These are phyloP conservation scores for Manis pentadactyla DNA, from an alignment of 2,797 vertebrate species.

Conservation along the genomic window DNA sequence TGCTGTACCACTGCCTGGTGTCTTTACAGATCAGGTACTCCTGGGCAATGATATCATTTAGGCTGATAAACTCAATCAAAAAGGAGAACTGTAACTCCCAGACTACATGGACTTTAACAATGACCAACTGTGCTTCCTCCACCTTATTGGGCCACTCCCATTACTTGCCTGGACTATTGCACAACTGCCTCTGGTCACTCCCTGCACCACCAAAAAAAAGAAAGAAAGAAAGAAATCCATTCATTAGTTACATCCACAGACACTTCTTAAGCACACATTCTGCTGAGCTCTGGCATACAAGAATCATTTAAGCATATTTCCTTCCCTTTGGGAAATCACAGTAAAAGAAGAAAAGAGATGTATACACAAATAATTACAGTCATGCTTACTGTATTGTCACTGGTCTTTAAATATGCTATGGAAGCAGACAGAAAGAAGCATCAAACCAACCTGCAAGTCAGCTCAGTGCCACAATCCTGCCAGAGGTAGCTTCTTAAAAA, in stretches of 20 bases:
- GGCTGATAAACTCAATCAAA: conserved; percentile 21
- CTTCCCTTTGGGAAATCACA: neutral
- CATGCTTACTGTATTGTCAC: neutral
- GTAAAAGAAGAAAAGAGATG: neutral
- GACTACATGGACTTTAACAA: conserved; percentile 35
- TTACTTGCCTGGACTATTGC: neutral
- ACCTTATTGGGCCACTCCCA: neutral
- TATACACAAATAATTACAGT: neutral
- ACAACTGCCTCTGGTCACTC: neutral
- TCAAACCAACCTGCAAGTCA: neutral
- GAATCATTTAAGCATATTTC: neutral
- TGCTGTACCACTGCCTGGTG: neutral
- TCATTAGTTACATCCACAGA: neutral
- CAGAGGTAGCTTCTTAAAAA: conserved; percentile 11
- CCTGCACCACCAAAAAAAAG: neutral
- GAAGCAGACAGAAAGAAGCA: neutral
- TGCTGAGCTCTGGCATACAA: neutral
- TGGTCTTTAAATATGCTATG: neutral
- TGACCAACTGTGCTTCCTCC: neutral
- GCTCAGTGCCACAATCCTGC: neutral
- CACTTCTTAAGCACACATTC: conserved; percentile 14
- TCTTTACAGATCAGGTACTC: conserved; percentile 12
- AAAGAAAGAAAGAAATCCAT: neutral
- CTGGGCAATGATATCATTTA: neutral
- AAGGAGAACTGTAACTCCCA: neutral